Conservation (phyloP, 2,797 vertebrate species). For the Tokudaia muenninki region DNA sequence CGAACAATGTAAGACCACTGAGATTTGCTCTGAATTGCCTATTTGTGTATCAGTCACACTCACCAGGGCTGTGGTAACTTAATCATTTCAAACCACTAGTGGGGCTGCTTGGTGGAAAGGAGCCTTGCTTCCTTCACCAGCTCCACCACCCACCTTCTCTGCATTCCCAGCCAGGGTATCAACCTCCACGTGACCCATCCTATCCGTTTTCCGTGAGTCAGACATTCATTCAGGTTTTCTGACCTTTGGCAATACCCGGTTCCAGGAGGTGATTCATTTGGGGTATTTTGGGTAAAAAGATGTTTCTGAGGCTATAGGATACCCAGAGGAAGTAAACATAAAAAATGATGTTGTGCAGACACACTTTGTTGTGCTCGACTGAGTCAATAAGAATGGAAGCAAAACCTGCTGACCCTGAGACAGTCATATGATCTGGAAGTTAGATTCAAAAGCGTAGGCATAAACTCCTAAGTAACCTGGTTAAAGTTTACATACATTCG, state of each 20-base stretch:
- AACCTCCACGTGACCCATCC: not conserved
- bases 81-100: not conserved
- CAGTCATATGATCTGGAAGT: not conserved
- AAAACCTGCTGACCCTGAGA: not conserved
- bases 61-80: not conserved
- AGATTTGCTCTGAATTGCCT: conserved; percentile 20
- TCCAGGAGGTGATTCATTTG: not conserved
- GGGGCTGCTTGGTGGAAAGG: not conserved
- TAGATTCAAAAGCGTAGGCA: not conserved
- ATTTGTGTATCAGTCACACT: not conserved
- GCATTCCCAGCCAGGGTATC: not conserved
- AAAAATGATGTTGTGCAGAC: not conserved
- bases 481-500: not conserved
- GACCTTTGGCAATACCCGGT: not conserved
- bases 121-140: not conserved
- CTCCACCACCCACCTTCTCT: not conserved
- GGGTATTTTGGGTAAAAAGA: not conserved
- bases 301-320: not conserved
- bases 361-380: not conserved
- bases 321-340: not conserved
- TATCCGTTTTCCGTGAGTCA: not conserved
- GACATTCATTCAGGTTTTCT: not conserved
- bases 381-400: not conserved
- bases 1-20: conserved; percentile 38
- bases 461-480: not conserved